Conservation (phyloP, 2,888 invertebrate genomes). For the Saturnia japonica region DNA sequence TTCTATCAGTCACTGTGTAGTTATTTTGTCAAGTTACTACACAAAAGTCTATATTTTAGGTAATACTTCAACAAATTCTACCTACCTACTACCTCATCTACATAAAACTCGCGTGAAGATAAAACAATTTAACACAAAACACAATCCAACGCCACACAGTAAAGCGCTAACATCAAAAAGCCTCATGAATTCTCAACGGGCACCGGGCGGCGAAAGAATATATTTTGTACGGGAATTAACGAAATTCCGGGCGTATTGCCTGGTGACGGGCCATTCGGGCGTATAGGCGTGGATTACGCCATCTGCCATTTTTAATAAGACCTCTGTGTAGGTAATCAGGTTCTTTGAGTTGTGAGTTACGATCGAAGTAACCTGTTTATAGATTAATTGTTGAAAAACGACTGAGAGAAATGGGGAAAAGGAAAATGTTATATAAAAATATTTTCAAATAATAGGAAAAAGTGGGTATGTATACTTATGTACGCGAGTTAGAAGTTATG, state of each 20-base stretch:
- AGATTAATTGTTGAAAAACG: neutral
- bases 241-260: constrained; percentile 39
- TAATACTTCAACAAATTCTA: neutral
- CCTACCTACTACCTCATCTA: constrained; percentile 7
- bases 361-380: neutral
- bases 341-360: neutral
- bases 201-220: constrained; percentile 21
- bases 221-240: constrained; percentile 44
- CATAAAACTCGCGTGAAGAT: neutral
- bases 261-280: constrained; percentile 20
- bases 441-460: too few relatives aligned
- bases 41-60: neutral
- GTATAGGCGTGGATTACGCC: constrained; percentile 17
- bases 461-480: too few relatives aligned
- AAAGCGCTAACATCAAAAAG: constrained; percentile 11
- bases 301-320: constrained; percentile 20
- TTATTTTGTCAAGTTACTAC: too few relatives aligned
- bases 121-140: constrained; percentile 7
- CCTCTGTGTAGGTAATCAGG: neutral
- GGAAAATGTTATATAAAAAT: too few relatives aligned
- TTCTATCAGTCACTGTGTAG: too few relatives aligned
- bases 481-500: too few relatives aligned
- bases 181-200: constrained; percentile 11
- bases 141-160: constrained; percentile 8
- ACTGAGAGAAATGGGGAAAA: neutral